Base-by-base conservation (phyloP, 2,888 invertebrate genomes). In the Tetheella fluctuosa region DNA sequence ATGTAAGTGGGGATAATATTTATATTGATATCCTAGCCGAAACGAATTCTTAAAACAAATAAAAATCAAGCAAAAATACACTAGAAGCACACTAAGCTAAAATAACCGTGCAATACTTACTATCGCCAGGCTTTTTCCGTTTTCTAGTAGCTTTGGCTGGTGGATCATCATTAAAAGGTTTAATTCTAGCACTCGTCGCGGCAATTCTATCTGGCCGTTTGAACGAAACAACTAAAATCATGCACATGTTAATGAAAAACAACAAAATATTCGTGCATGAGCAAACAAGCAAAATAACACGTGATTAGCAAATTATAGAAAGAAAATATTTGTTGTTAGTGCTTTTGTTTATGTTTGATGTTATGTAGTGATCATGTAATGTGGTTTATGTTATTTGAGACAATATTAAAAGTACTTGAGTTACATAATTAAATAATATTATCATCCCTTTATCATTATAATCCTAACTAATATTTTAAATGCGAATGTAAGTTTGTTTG, bases 171-270 rank as follows among this genome's bases (percentile, higher is more conserved):
- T 69, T 81, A 64, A 81, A 83, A 20, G 85, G 82, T 61, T 82
- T 86, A 54, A 85, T 73, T 73, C 79, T 85, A 65, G 76, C 78
- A 68, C 81, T 85, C 60, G 83, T 72, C n/a, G 83, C 70, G 17
- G 77, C 81, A 61, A 88, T 85, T 79, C 83, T 90, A 77, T 94
- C 94, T 74, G 94, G 94, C 88, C 96, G 96, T 95, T 97, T 97
- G 95, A 97, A 97, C 79, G 97, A 97, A 90, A 97, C 97, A 94
- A 97, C 96, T 96, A 94, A 94, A 84, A 92, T 88, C 86, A 89
- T 82, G 80, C 84, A 65, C 55, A 68, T 61, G 64, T 74, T 69
- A 69, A 70, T n/a, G 74, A 61, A 64, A 71, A 69, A 69, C 71
- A 76, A 73, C 70, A 69, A 67, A 70, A 72, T 68, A 68, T 34